Conservation (phyloP, 2,797 vertebrate species). For the Menidia menidia region DNA sequence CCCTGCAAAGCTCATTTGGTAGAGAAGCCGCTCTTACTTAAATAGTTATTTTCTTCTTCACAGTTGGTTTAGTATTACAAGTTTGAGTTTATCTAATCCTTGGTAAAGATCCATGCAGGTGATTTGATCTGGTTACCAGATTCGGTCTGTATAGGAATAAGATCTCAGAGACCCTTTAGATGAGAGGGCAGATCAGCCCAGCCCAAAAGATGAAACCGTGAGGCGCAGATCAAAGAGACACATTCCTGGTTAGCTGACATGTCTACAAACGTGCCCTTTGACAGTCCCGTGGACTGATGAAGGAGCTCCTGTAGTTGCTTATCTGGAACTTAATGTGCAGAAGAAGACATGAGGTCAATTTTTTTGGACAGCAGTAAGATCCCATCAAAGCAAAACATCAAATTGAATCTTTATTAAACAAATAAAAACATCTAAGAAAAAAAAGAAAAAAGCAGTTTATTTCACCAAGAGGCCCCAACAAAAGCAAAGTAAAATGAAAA, state of each 20-base stretch:
- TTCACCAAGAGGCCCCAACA: neutral
- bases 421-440: neutral
- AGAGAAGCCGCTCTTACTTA: conserved; percentile 7
- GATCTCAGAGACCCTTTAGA: conserved; percentile 57
- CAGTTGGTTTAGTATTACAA: conserved; percentile 47
- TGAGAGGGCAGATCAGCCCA: conserved; percentile 62
- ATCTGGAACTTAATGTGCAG: neutral
- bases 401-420: neutral
- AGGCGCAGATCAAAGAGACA: conserved; percentile 77
- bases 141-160: conserved; percentile 39
- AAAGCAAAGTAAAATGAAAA: neutral
- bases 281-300: conserved; percentile 30
- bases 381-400: neutral
- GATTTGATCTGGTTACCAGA: conserved; percentile 62
- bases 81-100: conserved; percentile 43
- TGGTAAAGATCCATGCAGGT: conserved; percentile 28
- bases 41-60: conserved; percentile 35
- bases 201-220: conserved; percentile 68
- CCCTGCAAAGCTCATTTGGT: neutral
- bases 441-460: neutral
- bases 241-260: conserved; percentile 62
- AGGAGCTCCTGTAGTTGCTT: conserved; percentile 33
- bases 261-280: conserved; percentile 45
- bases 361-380: neutral
- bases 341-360: conserved; percentile 1